phyloP scores from a whole-genome alignment of 2,888 invertebrate genomes.

The Epirrhoe alternata region DNA sequence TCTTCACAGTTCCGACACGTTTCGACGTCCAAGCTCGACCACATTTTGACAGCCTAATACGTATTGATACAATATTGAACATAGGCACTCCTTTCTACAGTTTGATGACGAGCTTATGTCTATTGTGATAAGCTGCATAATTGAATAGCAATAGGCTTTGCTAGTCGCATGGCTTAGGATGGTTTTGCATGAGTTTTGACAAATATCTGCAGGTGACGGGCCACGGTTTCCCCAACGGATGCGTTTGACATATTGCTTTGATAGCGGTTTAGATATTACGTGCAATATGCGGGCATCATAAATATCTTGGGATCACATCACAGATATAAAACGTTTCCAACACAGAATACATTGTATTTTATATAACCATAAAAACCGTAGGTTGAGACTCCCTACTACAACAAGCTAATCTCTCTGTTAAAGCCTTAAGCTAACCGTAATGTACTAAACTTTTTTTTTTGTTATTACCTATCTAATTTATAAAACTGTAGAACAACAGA shows the following conservation, averaged over 20 bases:
- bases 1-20: conserved; percentile 64
- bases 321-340: background rate
- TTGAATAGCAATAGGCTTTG: conserved; percentile 39
- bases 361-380: conserved; percentile 1
- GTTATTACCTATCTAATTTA: no score
- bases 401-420: background rate
- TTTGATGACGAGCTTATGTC: conserved; percentile 23
- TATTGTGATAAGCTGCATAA: conserved; percentile 47
- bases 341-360: background rate
- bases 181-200: conserved; percentile 76
- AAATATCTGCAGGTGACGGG: conserved; percentile 83
- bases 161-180: conserved; percentile 45
- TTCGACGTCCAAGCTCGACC: conserved; percentile 63
- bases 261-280: conserved; percentile 65
- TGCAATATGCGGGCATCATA: conserved; percentile 61
- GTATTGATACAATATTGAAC: conserved; percentile 73
- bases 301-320: conserved; percentile 47
- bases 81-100: conserved; percentile 20
- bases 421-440: no score
- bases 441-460: no score
- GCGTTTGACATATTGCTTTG: conserved; percentile 80
- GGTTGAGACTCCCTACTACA: background rate
- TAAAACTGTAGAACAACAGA: background rate
- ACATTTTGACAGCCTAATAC: conserved; percentile 72
- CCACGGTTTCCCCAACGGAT: conserved; percentile 75